These are phyloP conservation scores for Elephas maximus DNA, from an alignment of 2,113 vertebrate genomes.

Conservation along the genomic window DNA sequence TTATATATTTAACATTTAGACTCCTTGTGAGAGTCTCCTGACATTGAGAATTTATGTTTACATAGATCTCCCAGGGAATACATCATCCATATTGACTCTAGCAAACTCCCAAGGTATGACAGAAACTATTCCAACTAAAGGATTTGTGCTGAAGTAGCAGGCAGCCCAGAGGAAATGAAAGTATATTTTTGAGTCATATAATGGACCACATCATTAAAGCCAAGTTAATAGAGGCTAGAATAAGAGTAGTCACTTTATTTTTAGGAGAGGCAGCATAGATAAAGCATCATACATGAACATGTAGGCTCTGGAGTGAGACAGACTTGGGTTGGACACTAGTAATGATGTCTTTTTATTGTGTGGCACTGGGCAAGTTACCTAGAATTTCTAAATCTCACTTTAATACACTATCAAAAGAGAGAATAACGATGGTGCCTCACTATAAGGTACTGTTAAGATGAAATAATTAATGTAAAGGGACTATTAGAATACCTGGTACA, in stretches of 20 bases:
- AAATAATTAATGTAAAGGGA: not conserved
- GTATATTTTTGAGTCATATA: not conserved
- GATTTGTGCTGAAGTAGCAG: slow-evolving; percentile 21
- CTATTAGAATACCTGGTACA: not conserved
- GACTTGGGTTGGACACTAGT: not conserved
- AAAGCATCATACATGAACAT: not conserved
- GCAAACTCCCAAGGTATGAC: not conserved
- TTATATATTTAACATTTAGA: not conserved
- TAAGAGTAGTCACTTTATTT: not conserved
- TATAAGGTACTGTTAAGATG: not conserved
- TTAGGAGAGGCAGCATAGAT: not conserved
- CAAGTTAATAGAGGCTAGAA: slow-evolving; percentile 8
- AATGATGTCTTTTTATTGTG: not conserved
- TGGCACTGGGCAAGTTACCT: not conserved
- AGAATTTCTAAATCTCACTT: not conserved
- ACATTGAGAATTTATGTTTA: slow-evolving; percentile 18
- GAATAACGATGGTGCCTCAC: not conserved
- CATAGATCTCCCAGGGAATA: not conserved
- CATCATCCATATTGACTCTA: not conserved
- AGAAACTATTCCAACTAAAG: not conserved
- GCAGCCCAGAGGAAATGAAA: not conserved
- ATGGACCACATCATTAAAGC: not conserved
- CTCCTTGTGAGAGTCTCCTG: not conserved
- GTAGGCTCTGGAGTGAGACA: not conserved
- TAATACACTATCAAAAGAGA: not conserved